Conservation (phyloP, 2,113 vertebrate genomes). For the Columba livia region DNA sequence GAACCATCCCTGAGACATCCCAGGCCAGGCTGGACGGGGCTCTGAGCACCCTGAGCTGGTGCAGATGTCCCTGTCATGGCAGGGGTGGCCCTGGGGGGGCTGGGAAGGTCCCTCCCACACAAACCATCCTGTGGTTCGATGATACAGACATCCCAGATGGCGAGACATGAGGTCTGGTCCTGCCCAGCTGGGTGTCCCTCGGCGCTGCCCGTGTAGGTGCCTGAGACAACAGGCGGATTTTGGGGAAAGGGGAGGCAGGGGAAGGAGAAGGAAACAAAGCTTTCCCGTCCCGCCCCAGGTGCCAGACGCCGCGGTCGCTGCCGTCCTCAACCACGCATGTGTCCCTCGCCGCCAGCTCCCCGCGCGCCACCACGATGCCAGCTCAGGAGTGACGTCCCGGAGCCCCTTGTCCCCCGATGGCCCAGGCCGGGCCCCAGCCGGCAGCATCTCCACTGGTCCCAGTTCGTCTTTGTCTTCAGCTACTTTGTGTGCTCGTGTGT, state of each 20-base stretch:
- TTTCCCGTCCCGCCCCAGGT: slow-evolving; percentile 74
- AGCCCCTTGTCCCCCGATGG: not conserved
- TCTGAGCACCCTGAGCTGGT: fast-evolving
- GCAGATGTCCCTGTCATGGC: not conserved
- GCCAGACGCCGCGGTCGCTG: slow-evolving; percentile 82
- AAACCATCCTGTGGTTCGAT: fast-evolving
- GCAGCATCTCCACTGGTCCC: not conserved
- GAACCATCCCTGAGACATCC: no score
- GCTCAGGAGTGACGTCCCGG: slow-evolving; percentile 71
- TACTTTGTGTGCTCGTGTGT: slow-evolving; percentile 40
- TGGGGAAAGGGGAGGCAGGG: fast-evolving
- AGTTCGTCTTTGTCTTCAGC: slow-evolving; percentile 49
- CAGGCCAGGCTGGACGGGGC: no score
- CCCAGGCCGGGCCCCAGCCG: not conserved
- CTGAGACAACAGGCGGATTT: not conserved
- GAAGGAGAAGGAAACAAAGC: not conserved
- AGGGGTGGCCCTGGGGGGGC: fast-evolving
- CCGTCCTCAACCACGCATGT: slow-evolving; percentile 82
- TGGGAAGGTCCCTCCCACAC: not conserved
- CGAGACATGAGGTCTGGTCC: not conserved
- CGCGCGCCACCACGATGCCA: slow-evolving; percentile 4
- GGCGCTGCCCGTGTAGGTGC: no score
- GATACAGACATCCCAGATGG: not conserved
- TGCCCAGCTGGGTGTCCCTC: not conserved
- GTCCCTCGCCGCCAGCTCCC: slow-evolving; percentile 80